These are phyloP conservation scores for Thymelicus sylvestris DNA, from an alignment of 2,888 invertebrate species.

Conservation along the genomic window DNA sequence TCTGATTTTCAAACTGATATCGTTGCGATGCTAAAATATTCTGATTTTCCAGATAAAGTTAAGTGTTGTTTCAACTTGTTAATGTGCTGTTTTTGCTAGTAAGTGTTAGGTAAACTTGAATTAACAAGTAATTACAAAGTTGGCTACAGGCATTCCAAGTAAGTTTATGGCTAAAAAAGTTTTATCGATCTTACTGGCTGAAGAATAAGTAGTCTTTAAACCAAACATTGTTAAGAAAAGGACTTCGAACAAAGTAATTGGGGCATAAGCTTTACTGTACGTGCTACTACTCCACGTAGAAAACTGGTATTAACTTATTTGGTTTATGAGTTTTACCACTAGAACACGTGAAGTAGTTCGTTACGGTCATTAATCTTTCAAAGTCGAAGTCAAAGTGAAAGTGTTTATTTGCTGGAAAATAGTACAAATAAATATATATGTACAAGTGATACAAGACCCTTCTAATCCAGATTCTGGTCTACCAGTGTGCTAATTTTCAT, in stretches of 20 bases:
- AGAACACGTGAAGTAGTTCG: not conserved
- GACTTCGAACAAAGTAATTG: not conserved
- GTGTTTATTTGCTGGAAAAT: too few relatives aligned
- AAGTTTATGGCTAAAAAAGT: not conserved
- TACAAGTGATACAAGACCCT: too few relatives aligned
- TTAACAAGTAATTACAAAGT: not conserved
- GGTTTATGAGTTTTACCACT: not conserved
- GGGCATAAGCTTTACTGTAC: not conserved
- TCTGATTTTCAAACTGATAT: too few relatives aligned
- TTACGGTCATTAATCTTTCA: not conserved
- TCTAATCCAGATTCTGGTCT: too few relatives aligned
- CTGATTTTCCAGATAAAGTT: too few relatives aligned
- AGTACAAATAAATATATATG: too few relatives aligned
- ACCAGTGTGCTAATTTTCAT: too few relatives aligned
- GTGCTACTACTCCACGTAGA: too few relatives aligned
- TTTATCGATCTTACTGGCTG: not conserved
- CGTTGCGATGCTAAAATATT: not conserved
- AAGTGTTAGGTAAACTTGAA: not conserved
- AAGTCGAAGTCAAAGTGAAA: too few relatives aligned
- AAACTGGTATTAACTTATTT: not conserved
- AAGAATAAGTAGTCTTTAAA: not conserved
- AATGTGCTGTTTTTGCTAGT: not conserved
- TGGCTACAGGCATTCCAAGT: not conserved
- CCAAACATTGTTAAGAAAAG: not conserved
- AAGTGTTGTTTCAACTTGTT: too few relatives aligned